Evolutionary conservation across 2,888 invertebrate genomes (phyloP).

Genomic region (Eupithecia dodoneata): DNA sequence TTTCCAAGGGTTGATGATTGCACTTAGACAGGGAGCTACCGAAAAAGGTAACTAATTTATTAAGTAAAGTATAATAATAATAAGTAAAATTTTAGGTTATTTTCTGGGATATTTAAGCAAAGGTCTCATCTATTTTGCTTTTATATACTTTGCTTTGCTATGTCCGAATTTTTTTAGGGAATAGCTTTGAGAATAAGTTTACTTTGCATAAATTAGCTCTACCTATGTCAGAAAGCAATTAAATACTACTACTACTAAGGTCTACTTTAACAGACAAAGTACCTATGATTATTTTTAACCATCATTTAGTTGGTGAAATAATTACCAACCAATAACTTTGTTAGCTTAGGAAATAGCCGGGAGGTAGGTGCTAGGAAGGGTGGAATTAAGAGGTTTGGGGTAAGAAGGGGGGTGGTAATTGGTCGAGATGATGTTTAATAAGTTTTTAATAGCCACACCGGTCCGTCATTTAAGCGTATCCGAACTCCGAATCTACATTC

Average conservation of each 20-base stretch:
- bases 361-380: constrained; percentile 15
- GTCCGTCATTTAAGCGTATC: constrained; percentile 70
- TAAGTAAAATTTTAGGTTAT: too few species aligned
- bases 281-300: not conserved
- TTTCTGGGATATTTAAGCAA: too few species aligned
- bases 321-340: not conserved
- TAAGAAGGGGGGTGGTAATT: constrained; percentile 77
- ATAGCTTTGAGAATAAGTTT: too few species aligned
- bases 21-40: not conserved
- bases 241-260: too few species aligned
- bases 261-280: too few species aligned
- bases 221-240: too few species aligned
- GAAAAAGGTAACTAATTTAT: not conserved
- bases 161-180: too few species aligned
- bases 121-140: too few species aligned
- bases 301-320: not conserved
- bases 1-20: constrained; percentile 60
- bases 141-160: too few species aligned
- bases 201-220: too few species aligned
- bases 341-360: not conserved
- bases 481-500: constrained; percentile 47
- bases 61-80: too few species aligned
- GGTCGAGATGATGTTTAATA: constrained; percentile 87
- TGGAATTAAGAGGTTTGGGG: constrained; percentile 28
- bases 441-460: constrained; percentile 86